Evolutionary conservation across 2,888 invertebrate genomes (phyloP).

Genomic region (Heliconius hortense): DNA sequence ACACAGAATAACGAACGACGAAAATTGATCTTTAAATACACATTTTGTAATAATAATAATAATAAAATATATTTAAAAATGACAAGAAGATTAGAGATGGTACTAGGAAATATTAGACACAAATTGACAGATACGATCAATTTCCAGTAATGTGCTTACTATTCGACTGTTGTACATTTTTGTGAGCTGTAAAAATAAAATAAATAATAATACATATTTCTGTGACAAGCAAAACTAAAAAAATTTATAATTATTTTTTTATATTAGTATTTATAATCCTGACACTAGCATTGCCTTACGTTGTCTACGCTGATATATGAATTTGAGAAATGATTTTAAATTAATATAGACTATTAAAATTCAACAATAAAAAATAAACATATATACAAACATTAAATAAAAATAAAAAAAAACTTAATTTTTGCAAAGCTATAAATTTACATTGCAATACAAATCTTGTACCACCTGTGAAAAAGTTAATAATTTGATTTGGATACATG

Average conservation of each 20-base stretch:
- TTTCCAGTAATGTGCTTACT: slow-evolving; percentile 62
- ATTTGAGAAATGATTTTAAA: too few relatives aligned
- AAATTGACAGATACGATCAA: slow-evolving; percentile 26
- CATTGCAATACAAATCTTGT: too few relatives aligned
- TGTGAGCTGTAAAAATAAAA: slow-evolving; percentile 76
- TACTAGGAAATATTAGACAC: slow-evolving; percentile 44
- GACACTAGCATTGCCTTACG: neutral
- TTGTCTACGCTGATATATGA: neutral
- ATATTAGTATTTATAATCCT: neutral
- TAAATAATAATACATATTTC: slow-evolving; percentile 50
- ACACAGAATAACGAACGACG: neutral
- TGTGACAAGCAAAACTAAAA: slow-evolving; percentile 42
- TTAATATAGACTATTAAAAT: too few relatives aligned
- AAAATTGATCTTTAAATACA: neutral
- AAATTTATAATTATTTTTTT: neutral
- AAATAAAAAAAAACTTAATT: too few relatives aligned
- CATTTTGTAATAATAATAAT: neutral
- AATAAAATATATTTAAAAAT: slow-evolving; percentile 12
- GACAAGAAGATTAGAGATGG: slow-evolving; percentile 39
- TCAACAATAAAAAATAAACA: too few relatives aligned
- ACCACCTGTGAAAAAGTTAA: too few relatives aligned
- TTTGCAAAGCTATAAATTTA: too few relatives aligned
- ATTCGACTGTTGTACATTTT: slow-evolving; percentile 78
- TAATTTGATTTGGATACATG: too few relatives aligned
- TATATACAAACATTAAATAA: too few relatives aligned